Conservation (phyloP, 2,888 invertebrate species). For the Oscheius sp. region DNA sequence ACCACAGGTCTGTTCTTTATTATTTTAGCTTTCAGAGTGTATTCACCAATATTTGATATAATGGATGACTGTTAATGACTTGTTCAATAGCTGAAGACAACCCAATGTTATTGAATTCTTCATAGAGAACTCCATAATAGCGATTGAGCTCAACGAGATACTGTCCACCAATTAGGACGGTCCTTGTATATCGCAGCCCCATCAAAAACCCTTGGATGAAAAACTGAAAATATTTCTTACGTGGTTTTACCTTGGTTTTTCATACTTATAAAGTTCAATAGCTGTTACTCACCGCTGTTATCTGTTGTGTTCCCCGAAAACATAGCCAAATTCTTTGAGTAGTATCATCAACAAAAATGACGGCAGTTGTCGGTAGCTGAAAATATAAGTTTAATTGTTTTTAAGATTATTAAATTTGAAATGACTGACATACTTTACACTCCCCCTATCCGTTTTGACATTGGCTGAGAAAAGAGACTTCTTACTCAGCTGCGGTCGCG, state of each 20-base stretch:
- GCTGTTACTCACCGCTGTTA: background rate
- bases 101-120: constrained; percentile 33
- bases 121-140: constrained; percentile 34
- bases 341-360: constrained; percentile 13
- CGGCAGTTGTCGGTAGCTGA: background rate
- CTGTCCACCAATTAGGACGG: constrained; percentile 33
- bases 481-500: background rate
- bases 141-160: constrained; percentile 29
- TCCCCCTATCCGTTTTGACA: background rate
- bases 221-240: constrained; percentile 5
- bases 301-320: background rate
- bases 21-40: background rate
- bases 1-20: constrained; percentile 30
- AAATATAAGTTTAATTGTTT: background rate
- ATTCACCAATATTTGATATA: constrained; percentile 29
- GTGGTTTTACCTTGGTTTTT: background rate
- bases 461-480: background rate
- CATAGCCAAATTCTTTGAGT: constrained; percentile 15
- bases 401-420: too few relatives aligned
- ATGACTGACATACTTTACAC: background rate
- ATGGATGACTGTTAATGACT: constrained; percentile 26
- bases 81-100: constrained; percentile 29
- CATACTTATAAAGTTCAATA: background rate
- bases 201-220: constrained; percentile 33
- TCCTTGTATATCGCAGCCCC: constrained; percentile 32